Evolutionary conservation across 2,888 invertebrate species (phyloP).

Genomic region (Eupithecia exiguata): DNA sequence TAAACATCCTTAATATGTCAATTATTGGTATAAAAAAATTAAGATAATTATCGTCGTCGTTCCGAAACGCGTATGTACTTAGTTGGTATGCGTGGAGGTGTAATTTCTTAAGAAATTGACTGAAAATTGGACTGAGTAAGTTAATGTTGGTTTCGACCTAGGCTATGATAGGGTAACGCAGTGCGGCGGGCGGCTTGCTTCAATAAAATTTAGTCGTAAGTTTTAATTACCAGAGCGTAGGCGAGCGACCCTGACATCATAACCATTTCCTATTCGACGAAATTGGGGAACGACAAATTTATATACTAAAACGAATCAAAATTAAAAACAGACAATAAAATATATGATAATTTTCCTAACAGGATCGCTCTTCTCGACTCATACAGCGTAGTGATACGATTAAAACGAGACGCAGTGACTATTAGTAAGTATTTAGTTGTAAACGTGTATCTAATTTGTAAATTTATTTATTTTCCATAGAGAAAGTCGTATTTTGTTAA

Average conservation of each 20-base stretch:
- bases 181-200: conserved; percentile 80
- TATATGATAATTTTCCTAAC: conserved; percentile 29
- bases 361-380: conserved; percentile 60
- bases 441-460: conserved; percentile 83
- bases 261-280: conserved; percentile 12
- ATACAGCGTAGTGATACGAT: conserved; percentile 73
- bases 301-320: conserved; percentile 42
- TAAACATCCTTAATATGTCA: conserved; percentile 30
- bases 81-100: conserved; percentile 70
- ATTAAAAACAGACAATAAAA: conserved; percentile 33
- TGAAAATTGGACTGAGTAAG: conserved; percentile 83
- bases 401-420: conserved; percentile 74
- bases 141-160: conserved; percentile 78
- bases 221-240: conserved; percentile 54
- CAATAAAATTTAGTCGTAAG: conserved; percentile 59
- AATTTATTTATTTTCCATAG: conserved; percentile 84
- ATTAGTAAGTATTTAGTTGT: conserved; percentile 70
- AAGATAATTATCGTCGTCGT: conserved; percentile 51
- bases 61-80: conserved; percentile 74
- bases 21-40: conserved; percentile 51
- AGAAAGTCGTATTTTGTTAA: conserved; percentile 84
- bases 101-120: conserved; percentile 82
- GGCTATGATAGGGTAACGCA: conserved; percentile 76
- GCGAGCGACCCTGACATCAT: conserved; percentile 55
- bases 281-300: background rate